phyloP scores from a whole-genome alignment of 2,888 invertebrate genomes.

The Bruchidius siliquastri region DNA sequence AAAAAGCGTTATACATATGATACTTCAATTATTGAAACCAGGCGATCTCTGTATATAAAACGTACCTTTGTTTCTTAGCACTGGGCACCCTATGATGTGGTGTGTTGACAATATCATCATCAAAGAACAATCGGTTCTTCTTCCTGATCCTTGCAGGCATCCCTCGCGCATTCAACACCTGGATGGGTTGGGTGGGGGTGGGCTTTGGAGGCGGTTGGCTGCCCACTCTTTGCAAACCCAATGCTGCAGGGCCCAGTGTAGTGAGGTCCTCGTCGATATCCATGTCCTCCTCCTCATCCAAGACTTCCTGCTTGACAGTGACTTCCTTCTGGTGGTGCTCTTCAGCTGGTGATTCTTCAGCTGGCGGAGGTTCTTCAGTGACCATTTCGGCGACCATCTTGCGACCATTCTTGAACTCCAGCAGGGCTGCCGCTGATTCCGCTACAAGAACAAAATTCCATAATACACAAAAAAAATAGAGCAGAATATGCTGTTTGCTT shows the following conservation, averaged over 20 bases:
- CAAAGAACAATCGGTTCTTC: conserved; percentile 79
- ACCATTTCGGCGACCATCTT: not conserved
- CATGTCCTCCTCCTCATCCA: conserved; percentile 49
- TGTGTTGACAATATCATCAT: conserved; percentile 81
- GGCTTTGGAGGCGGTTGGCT: conserved; percentile 70
- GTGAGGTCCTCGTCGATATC: conserved; percentile 59
- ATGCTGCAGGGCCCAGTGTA: conserved; percentile 72
- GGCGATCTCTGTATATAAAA: no score
- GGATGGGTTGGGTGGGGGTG: conserved; percentile 65
- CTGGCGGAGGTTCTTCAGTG: conserved; percentile 20
- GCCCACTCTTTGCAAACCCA: conserved; percentile 78
- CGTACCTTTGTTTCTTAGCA: conserved; percentile 58
- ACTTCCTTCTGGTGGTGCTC: conserved; percentile 32
- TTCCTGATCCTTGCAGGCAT: conserved; percentile 89
- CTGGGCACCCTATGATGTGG: conserved; percentile 70
- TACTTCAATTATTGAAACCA: no score
- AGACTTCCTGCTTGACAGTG: conserved; percentile 53
- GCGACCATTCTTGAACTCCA: not conserved
- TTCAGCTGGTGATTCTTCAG: conserved; percentile 52
- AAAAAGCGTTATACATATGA: no score
- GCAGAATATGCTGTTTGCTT: no score
- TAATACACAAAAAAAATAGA: not conserved
- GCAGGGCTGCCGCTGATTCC: not conserved
- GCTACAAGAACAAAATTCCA: not conserved
- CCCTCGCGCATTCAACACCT: conserved; percentile 77